A percentile compares a stretch with the other conserved stretches of the same genome.
Evolutionary conservation across 1,140 invertebrate species (phyloP).

Genomic region (Dinoponera quadriceps): DNA sequence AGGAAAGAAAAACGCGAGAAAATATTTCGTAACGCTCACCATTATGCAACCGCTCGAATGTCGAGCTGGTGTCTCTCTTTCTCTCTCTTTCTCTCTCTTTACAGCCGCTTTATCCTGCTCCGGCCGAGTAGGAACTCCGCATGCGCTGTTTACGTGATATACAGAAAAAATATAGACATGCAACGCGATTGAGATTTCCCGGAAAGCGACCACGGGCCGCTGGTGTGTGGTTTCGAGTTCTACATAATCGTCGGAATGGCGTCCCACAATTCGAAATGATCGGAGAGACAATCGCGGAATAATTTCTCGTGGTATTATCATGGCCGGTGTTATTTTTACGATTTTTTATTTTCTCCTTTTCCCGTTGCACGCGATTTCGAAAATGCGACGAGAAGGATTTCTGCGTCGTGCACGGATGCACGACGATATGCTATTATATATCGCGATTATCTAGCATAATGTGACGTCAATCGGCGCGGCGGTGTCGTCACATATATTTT

Average conservation of each 20-base stretch:
- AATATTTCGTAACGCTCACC: not conserved
- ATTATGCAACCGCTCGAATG: conserved; percentile 4
- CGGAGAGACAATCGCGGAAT: not conserved
- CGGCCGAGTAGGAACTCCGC: not conserved
- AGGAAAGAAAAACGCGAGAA: not conserved
- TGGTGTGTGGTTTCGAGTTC: not conserved
- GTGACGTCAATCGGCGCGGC: conserved; percentile 52
- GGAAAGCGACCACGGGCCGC: conserved; percentile 34
- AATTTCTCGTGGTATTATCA: not conserved
- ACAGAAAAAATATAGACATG: conserved; percentile 29
- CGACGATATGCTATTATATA: conserved; percentile 34
- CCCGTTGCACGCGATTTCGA: not conserved
- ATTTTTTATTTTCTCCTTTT: too few relatives aligned
- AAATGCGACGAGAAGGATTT: not conserved
- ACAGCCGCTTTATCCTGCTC: not conserved
- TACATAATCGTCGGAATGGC: not conserved
- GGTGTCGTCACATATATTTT: conserved; percentile 42
- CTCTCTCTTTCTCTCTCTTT: not conserved
- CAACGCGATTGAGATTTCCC: conserved; percentile 50
- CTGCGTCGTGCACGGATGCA: conserved; percentile 10
- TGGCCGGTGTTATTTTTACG: too few relatives aligned
- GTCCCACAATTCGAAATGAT: conserved; percentile 26
- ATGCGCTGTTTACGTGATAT: conserved; percentile 31
- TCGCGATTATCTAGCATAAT: conserved; percentile 45
- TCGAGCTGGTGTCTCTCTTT: not conserved